Evolutionary conservation across 2,888 invertebrate genomes (phyloP).

Genomic region (Entomobrya multifasciata): DNA sequence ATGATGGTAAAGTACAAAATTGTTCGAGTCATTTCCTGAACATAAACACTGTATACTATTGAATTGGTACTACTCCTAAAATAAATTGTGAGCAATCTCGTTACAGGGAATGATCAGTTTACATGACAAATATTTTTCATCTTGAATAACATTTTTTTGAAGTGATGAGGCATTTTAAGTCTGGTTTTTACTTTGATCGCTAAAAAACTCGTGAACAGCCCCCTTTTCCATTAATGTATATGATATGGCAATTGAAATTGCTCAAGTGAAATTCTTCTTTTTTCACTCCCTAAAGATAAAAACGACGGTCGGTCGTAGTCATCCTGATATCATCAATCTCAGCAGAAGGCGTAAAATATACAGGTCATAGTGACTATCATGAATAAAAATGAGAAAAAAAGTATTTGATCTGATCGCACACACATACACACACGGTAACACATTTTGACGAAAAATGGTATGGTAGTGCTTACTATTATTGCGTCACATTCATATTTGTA

Average conservation of each 20-base stretch:
- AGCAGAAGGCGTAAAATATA: conserved; percentile 38
- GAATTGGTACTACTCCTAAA: too few relatives aligned
- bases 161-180: too few relatives aligned
- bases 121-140: too few relatives aligned
- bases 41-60: too few relatives aligned
- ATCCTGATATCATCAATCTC: conserved; percentile 54
- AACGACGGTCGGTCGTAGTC: conserved; percentile 15
- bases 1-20: conserved; percentile 19
- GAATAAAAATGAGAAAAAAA: conserved; percentile 27
- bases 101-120: too few relatives aligned
- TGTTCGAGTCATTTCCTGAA: conserved; percentile 1
- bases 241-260: conserved; percentile 52
- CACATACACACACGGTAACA: neutral
- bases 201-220: neutral
- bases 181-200: too few relatives aligned
- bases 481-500: neutral
- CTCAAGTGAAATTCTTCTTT: conserved; percentile 20
- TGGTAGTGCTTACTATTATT: conserved; percentile 11
- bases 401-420: neutral
- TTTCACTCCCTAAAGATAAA: conserved; percentile 27
- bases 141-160: too few relatives aligned
- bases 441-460: neutral
- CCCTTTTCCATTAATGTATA: conserved; percentile 15
- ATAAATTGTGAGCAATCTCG: too few relatives aligned
- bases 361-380: conserved; percentile 52